Conservation (phyloP, 23 tunicate species). For the Oikopleura dioica region DNA sequence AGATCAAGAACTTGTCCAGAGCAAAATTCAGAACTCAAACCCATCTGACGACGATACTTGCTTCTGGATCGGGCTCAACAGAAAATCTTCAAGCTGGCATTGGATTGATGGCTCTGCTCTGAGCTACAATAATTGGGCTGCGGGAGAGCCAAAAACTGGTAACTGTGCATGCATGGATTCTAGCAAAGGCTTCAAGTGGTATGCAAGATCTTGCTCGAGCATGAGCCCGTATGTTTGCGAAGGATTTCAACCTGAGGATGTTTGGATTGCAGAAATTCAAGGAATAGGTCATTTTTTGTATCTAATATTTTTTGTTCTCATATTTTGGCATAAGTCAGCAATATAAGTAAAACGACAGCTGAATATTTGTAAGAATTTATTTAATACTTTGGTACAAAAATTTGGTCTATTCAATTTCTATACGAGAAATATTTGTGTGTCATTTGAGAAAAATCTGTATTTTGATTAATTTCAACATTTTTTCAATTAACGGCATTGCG, state of each 20-base stretch:
- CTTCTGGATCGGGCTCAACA: neutral
- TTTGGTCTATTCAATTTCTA: too few relatives aligned
- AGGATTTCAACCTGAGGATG: neutral
- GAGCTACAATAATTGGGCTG: neutral
- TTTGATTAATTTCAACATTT: too few relatives aligned
- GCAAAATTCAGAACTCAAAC: neutral
- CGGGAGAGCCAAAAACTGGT: neutral
- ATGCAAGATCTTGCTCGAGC: neutral
- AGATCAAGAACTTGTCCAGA: neutral
- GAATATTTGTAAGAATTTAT: too few relatives aligned
- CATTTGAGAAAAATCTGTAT: too few relatives aligned
- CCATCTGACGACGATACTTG: neutral
- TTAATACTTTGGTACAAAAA: too few relatives aligned
- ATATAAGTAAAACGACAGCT: too few relatives aligned
- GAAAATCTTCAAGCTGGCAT: neutral
- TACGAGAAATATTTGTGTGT: too few relatives aligned
- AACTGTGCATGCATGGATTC: slow-evolving; percentile 12
- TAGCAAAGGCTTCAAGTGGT: neutral
- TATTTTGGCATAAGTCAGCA: too few relatives aligned
- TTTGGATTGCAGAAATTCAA: neutral
- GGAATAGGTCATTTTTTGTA: neutral
- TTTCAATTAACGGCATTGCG: too few relatives aligned
- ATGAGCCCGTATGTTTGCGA: neutral
- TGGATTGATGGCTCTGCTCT: neutral
- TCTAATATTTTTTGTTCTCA: too few relatives aligned